These are phyloP conservation scores for Plagiodera versicolora DNA, from an alignment of 2,888 invertebrate genomes.

Conservation along the genomic window DNA sequence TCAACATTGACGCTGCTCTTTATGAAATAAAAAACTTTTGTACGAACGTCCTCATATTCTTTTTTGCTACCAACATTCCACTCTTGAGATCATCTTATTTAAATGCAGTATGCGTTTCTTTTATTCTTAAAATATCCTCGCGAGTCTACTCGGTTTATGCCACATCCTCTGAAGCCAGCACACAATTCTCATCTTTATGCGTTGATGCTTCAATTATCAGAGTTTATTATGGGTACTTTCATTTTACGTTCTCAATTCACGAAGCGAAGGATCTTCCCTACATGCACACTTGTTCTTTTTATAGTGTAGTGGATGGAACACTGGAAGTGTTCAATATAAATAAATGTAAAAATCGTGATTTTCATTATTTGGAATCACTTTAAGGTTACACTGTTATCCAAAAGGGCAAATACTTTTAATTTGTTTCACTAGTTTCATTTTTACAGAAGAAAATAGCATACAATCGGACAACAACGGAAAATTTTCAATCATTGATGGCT, in stretches of 20 bases:
- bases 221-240: background rate
- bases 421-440: too few species aligned
- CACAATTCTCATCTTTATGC: background rate
- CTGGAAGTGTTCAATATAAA: background rate
- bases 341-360: background rate
- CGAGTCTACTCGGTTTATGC: background rate
- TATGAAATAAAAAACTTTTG: too few species aligned
- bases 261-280: background rate
- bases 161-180: background rate
- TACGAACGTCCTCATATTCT: background rate
- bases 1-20: too few species aligned
- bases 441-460: too few species aligned
- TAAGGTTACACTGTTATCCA: too few species aligned
- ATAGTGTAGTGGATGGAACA: background rate
- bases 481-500: too few species aligned
- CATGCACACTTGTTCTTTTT: constrained; percentile 13
- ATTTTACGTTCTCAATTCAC: background rate
- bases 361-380: too few species aligned
- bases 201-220: background rate
- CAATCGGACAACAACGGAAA: too few species aligned
- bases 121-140: constrained; percentile 6
- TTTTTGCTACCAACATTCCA: constrained; percentile 9
- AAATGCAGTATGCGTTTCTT: constrained; percentile 21
- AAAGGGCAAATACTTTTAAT: too few species aligned
- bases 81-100: constrained; percentile 15